Evolutionary conservation across 2,797 vertebrate species (phyloP).

Genomic region (Acipenser transmontanus): DNA sequence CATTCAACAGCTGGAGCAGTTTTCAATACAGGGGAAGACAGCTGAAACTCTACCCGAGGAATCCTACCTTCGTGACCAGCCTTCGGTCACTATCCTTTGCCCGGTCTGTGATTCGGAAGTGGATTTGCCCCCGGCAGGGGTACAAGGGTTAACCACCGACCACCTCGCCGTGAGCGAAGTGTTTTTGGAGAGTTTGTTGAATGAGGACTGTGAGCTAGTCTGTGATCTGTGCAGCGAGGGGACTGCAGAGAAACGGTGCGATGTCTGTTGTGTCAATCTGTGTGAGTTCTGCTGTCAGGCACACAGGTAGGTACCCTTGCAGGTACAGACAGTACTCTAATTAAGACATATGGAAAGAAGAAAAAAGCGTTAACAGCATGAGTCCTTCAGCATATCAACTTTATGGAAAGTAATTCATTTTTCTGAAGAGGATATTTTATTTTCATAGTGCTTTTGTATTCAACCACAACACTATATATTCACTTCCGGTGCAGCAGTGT

Average conservation of each 20-base stretch:
- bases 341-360: neutral
- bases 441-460: neutral
- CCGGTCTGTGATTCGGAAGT: conserved; percentile 80
- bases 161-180: conserved; percentile 75
- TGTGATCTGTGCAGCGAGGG: conserved; percentile 83
- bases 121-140: conserved; percentile 66
- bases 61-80: conserved; percentile 12
- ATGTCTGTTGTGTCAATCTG: conserved; percentile 71
- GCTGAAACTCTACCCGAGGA: neutral
- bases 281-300: conserved; percentile 88
- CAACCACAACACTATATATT: too few species aligned
- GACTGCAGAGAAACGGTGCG: conserved; percentile 70
- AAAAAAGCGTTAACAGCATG: too few species aligned
- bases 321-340: neutral
- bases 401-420: neutral
- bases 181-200: conserved; percentile 61
- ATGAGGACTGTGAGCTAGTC: conserved; percentile 46
- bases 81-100: conserved; percentile 62
- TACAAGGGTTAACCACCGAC: conserved; percentile 65
- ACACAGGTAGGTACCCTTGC: conserved; percentile 67
- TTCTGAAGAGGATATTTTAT: neutral
- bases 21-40: conserved; percentile 36
- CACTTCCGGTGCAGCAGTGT: too few species aligned
- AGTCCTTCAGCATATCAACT: neutral
- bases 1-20: conserved; percentile 62